Evolutionary conservation across 92 coral and sea anemone genomes (phyloP), one percentile per base, ranked within the genome.

Genomic region (Actinostola sp.): DNA sequence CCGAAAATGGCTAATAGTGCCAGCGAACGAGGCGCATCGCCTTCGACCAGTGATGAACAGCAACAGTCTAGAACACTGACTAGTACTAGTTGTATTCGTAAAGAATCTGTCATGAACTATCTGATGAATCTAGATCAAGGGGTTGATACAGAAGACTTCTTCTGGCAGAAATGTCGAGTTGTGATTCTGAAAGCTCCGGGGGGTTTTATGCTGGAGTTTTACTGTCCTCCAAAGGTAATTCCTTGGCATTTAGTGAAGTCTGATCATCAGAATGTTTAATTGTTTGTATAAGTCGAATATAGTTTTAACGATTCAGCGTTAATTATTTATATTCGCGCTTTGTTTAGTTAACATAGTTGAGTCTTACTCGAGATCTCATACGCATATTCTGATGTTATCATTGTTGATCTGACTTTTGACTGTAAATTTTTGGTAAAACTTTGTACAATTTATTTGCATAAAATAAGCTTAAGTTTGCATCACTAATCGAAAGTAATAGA

Each of bases 131-230:
- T 95, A 58, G 99, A 95, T 35, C 84, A 90, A 15, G 97, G 99
- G 14, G 90, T 90, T 34, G 92, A 95, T 72, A 81, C 97, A 29
- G 99, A 95, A 72, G 99, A 95, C 65, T 95, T 88, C 71, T 95
- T 95, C 62, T 95, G 99, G 99, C 99, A 95, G 77, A 95, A 95
- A 78, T 95, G 97, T 32, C 90, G 99, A 16, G 87, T 95, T 35
- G 89, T 95, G 27, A 58, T 95, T 35, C 81, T 92, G 59, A 95
- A 95, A 70, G 99, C 99, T 0, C 99, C 99, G 12, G 99, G 99
- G 27, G 99, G 99, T 31, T 95, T 50, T 48, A 95, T 95, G 99
- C 46, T 95, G 44, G 99, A 95, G 66, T 95, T 95, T 38, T 95
- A 92, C 66, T 82, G 97, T 21, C 99, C 99, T 50, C 99, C 99